Conservation (phyloP, 2,113 vertebrate species). For the Atlantisia rogersi region DNA sequence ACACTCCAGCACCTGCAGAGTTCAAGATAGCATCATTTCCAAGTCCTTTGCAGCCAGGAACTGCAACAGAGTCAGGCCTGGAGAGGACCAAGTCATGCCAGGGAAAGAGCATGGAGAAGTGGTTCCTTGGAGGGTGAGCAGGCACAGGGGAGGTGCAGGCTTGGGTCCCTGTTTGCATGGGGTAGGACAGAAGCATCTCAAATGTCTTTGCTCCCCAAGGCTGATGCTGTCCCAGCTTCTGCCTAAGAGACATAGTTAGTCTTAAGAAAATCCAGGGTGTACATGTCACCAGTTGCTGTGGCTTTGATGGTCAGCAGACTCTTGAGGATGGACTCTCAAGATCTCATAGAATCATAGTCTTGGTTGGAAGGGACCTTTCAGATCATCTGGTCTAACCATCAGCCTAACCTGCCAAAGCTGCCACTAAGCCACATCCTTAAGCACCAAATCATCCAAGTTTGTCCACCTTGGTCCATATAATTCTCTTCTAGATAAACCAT, state of each 20-base stretch:
- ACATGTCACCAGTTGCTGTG: not conserved
- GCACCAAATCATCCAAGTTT: not conserved
- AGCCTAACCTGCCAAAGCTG: too few relatives aligned
- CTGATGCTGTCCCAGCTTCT: not conserved
- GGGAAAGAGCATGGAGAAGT: accelerated
- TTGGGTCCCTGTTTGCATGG: not conserved
- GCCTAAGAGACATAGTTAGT: not conserved
- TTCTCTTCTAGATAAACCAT: not conserved
- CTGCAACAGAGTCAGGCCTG: not conserved
- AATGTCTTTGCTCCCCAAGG: not conserved
- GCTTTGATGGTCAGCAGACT: not conserved
- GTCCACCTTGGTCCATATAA: not conserved
- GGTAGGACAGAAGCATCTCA: not conserved
- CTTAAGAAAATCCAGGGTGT: not conserved
- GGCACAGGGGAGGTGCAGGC: too few relatives aligned
- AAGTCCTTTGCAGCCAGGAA: not conserved
- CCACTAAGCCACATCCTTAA: too few relatives aligned
- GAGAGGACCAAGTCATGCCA: not conserved
- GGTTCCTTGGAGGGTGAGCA: not conserved
- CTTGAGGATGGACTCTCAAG: not conserved
- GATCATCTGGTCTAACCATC: too few relatives aligned
- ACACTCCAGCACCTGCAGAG: not conserved
- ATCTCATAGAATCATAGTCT: not conserved
- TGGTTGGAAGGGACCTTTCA: too few relatives aligned
- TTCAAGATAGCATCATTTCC: not conserved